Percentiles rank a stretch among this genome's conserved stretches.
These are phyloP conservation scores for Neoniphon sammara DNA, from an alignment of 2,797 vertebrate genomes.

Conservation along the genomic window DNA sequence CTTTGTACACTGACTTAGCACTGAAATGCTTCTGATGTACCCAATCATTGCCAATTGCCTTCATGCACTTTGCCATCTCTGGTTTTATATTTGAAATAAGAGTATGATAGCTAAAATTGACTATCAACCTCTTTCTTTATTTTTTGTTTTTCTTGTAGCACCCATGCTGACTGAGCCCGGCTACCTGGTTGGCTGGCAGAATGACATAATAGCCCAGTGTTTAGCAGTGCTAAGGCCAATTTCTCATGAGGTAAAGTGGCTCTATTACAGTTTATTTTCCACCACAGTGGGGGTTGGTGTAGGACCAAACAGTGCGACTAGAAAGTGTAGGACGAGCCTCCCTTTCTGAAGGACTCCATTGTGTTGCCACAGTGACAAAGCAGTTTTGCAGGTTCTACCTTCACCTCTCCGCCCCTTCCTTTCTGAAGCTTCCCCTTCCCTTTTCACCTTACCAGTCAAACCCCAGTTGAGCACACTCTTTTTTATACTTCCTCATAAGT, in stretches of 20 bases:
- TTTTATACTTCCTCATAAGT: slow-evolving; percentile 67
- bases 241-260: slow-evolving; percentile 9
- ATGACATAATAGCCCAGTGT: slow-evolving; percentile 6
- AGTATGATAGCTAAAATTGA: neutral
- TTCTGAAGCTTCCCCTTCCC: neutral
- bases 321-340: slow-evolving; percentile 55
- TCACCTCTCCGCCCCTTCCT: slow-evolving; percentile 42
- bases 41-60: neutral
- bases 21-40: neutral
- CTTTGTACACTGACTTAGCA: neutral
- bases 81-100: slow-evolving; percentile 5
- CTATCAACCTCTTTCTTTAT: neutral
- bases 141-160: neutral
- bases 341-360: slow-evolving; percentile 56
- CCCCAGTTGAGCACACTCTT: slow-evolving; percentile 34
- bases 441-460: slow-evolving; percentile 42
- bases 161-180: neutral
- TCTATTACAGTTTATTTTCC: slow-evolving; percentile 28
- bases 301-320: slow-evolving; percentile 31
- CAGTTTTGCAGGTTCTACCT: slow-evolving; percentile 80
- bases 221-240: neutral
- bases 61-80: neutral
- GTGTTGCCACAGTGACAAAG: slow-evolving; percentile 80
- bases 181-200: neutral
- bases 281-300: slow-evolving; percentile 38